These are phyloP conservation scores for Nothocercus julius DNA, from an alignment of 2,113 vertebrate genomes.

Conservation along the genomic window DNA sequence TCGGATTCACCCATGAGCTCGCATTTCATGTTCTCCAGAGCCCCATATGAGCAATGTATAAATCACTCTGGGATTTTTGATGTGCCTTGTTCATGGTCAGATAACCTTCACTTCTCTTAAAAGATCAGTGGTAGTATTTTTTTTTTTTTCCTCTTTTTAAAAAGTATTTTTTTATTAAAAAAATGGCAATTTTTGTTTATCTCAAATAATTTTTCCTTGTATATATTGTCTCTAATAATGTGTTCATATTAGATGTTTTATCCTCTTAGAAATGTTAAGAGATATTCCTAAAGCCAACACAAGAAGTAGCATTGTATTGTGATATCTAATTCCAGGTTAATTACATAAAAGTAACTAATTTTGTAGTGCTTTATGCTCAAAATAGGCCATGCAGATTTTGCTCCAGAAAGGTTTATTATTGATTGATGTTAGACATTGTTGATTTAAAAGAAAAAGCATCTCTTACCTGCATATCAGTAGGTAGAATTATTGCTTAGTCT, in stretches of 20 bases:
- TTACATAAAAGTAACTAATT: not conserved
- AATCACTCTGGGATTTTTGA: not conserved
- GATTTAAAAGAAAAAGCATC: not conserved
- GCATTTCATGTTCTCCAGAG: slow-evolving; percentile 44
- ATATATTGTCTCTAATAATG: not conserved
- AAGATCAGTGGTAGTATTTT: not conserved
- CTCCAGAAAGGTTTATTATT: not conserved
- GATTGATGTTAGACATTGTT: not conserved
- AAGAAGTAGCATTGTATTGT: not conserved
- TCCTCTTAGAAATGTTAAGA: not conserved
- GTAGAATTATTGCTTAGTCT: not conserved
- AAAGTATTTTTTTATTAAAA: not conserved
- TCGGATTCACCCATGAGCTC: not conserved
- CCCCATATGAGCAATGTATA: not conserved
- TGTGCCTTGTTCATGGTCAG: not conserved
- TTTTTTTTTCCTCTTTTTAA: not conserved
- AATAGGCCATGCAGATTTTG: not conserved
- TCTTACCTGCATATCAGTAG: not conserved
- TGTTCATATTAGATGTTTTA: not conserved
- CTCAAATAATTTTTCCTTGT: not conserved
- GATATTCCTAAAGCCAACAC: not conserved
- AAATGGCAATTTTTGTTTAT: not conserved
- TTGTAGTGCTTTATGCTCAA: not conserved
- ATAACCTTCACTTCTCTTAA: not conserved
- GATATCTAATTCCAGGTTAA: not conserved